phyloP scores from a whole-genome alignment of 1,140 invertebrate species.

The Drosophila nannoptera region DNA sequence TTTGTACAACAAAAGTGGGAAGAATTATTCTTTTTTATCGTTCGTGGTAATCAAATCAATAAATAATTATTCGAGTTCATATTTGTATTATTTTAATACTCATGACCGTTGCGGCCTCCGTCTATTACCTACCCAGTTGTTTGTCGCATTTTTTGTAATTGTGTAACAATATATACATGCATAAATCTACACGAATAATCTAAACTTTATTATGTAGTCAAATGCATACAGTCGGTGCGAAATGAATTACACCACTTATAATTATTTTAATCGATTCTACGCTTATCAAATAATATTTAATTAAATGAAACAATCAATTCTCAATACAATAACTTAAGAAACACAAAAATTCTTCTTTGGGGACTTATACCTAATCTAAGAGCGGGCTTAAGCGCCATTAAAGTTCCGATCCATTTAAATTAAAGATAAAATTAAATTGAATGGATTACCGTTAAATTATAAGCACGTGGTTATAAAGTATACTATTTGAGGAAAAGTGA shows the following conservation, averaged over 20 bases:
- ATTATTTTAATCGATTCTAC: conserved; percentile 39
- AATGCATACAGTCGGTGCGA: conserved; percentile 42
- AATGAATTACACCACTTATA: conserved; percentile 38
- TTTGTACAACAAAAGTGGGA: neutral
- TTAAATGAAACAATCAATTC: conserved; percentile 22
- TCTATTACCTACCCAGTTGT: neutral
- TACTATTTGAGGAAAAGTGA: too few species aligned
- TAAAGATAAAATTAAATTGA: neutral
- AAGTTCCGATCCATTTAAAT: neutral
- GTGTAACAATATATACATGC: conserved; percentile 15
- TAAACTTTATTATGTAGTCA: conserved; percentile 42
- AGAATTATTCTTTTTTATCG: neutral
- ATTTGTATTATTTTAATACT: conserved; percentile 1
- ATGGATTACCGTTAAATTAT: neutral
- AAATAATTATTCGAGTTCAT: conserved; percentile 2
- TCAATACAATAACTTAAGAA: conserved; percentile 11
- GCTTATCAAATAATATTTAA: conserved; percentile 28
- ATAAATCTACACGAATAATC: conserved; percentile 35
- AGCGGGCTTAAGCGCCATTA: neutral
- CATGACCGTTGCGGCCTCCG: conserved; percentile 2
- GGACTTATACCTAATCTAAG: conserved; percentile 32
- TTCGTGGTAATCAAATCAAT: neutral
- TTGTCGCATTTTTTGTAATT: neutral
- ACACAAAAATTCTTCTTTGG: conserved; percentile 28
- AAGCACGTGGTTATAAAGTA: too few species aligned